Percentiles rank a stretch among this genome's conserved stretches.
Conservation (phyloP, 2,113 vertebrate species). For the Bungarus multicinctus region DNA sequence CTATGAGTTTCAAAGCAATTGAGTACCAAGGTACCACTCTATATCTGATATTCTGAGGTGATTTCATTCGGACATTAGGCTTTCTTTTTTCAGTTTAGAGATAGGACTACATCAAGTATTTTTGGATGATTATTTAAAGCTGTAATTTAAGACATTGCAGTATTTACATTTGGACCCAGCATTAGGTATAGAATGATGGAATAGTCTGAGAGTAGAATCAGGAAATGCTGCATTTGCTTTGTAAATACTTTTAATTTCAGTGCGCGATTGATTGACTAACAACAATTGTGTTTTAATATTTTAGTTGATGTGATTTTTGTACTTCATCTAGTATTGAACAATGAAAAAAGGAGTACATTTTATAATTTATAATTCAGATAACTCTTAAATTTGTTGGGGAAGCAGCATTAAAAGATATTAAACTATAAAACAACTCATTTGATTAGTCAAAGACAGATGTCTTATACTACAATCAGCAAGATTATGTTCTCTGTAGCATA, state of each 20-base stretch:
- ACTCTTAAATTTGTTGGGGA: not conserved
- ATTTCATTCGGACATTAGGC: not conserved
- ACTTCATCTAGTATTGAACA: not conserved
- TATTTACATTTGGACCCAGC: not conserved
- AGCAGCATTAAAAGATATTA: not conserved
- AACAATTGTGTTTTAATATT: not conserved
- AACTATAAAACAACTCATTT: not conserved
- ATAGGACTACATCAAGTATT: not conserved
- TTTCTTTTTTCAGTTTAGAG: not conserved
- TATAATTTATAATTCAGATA: not conserved
- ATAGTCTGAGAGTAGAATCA: not conserved
- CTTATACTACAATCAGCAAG: not conserved
- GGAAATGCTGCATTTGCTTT: not conserved
- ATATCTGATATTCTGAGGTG: not conserved
- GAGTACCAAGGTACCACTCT: not conserved
- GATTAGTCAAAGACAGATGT: not conserved
- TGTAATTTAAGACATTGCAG: not conserved
- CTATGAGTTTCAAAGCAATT: not conserved
- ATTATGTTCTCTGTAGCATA: not conserved
- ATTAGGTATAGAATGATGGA: not conserved
- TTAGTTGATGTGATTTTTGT: not conserved
- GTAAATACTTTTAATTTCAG: not conserved
- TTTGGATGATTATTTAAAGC: not conserved
- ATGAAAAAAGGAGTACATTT: not conserved
- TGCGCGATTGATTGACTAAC: not conserved